phyloP scores from a whole-genome alignment of 1,140 invertebrate species.

The Vanessa atalanta region DNA sequence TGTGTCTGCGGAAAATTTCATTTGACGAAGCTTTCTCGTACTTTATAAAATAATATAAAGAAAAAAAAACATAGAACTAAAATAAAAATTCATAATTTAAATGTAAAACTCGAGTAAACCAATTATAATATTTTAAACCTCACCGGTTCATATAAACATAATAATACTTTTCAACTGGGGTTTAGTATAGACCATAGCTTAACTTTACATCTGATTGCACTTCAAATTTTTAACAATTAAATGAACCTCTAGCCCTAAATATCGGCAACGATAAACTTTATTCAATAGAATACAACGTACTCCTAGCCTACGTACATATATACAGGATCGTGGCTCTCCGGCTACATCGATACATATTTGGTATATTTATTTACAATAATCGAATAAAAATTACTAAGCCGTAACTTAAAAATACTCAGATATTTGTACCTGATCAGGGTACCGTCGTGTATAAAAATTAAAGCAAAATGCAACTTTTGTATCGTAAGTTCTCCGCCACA shows the following conservation, averaged over 20 bases:
- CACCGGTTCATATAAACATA: slow-evolving; percentile 77
- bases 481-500: slow-evolving; percentile 60
- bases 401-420: slow-evolving; percentile 70
- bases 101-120: slow-evolving; percentile 72
- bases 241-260: slow-evolving; percentile 62
- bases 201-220: slow-evolving; percentile 78
- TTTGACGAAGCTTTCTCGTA: slow-evolving; percentile 17
- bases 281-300: slow-evolving; percentile 53
- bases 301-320: slow-evolving; percentile 63
- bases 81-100: slow-evolving; percentile 79
- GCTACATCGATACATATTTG: slow-evolving; percentile 71
- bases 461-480: slow-evolving; percentile 78
- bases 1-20: neutral
- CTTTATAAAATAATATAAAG: slow-evolving; percentile 57
- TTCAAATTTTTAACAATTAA: slow-evolving; percentile 76
- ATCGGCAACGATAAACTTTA: slow-evolving; percentile 52
- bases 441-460: slow-evolving; percentile 70
- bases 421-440: slow-evolving; percentile 68
- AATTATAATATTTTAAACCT: slow-evolving; percentile 79
- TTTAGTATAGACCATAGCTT: slow-evolving; percentile 65
- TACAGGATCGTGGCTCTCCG: slow-evolving; percentile 55
- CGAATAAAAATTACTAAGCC: slow-evolving; percentile 59
- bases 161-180: slow-evolving; percentile 80
- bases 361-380: slow-evolving; percentile 77
- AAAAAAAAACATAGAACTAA: slow-evolving; percentile 71